Conservation (phyloP, 2,797 vertebrate species). For the Schizopygopsis pylzovi region DNA sequence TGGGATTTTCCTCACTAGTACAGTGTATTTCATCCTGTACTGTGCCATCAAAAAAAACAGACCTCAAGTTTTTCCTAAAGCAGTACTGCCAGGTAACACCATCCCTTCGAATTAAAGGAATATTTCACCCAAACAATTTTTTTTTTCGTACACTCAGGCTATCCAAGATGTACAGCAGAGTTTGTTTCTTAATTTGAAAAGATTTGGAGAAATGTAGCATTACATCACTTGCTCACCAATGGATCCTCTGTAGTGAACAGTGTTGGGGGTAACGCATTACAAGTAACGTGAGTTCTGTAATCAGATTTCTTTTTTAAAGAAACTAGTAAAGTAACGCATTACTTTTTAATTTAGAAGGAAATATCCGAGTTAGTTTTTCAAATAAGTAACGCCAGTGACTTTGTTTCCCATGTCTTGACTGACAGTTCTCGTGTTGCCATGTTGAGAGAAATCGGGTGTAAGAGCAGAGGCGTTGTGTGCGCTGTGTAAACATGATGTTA, state of each 20-base stretch:
- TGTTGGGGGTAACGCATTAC: too few relatives aligned
- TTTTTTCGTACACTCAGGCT: not conserved
- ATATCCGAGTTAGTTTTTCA: too few relatives aligned
- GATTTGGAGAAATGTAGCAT: not conserved
- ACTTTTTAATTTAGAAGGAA: too few relatives aligned
- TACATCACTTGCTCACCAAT: not conserved
- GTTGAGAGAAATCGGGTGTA: too few relatives aligned
- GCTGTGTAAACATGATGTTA: too few relatives aligned
- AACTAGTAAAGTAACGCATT: too few relatives aligned
- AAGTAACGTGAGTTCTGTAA: too few relatives aligned
- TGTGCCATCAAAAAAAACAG: conserved; percentile 81
- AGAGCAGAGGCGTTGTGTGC: too few relatives aligned
- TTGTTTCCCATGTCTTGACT: too few relatives aligned
- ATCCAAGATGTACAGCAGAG: not conserved
- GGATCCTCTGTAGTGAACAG: not conserved
- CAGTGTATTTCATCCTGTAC: conserved; percentile 84
- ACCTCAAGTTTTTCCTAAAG: conserved; percentile 80
- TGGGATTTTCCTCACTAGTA: conserved; percentile 87
- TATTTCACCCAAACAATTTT: not conserved
- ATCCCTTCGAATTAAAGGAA: not conserved
- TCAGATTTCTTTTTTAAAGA: too few relatives aligned
- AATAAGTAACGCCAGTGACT: too few relatives aligned
- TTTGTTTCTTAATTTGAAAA: not conserved
- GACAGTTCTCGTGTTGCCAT: too few relatives aligned
- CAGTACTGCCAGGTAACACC: conserved; percentile 83